Evolutionary conservation across 2,888 invertebrate genomes (phyloP).

Genomic region (Xanthorhoe designata): DNA sequence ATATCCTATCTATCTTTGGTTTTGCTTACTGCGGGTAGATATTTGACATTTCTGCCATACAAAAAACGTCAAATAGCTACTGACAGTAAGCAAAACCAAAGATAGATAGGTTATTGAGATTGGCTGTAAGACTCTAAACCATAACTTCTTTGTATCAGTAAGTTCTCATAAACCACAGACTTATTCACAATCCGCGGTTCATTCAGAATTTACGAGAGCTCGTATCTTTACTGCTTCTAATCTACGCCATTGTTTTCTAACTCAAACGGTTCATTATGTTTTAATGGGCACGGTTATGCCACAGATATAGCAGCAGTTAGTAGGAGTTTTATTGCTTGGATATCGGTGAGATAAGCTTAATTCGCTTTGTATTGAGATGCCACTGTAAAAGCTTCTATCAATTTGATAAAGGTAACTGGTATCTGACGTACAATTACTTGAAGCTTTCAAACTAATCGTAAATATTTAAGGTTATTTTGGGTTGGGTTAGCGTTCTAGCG

Average conservation of each 20-base stretch:
- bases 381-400: constrained; percentile 2
- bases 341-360: constrained; percentile 30
- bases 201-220: constrained; percentile 23
- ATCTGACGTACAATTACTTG: neutral
- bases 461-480: neutral
- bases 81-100: no score
- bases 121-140: neutral
- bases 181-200: constrained; percentile 19
- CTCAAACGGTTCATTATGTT: constrained; percentile 34
- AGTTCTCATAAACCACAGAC: constrained; percentile 8
- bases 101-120: no score
- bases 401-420: neutral
- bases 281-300: constrained; percentile 34
- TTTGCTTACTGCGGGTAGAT: no score
- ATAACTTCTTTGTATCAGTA: constrained; percentile 11
- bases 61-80: no score
- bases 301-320: constrained; percentile 3
- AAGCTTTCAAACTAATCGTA: neutral
- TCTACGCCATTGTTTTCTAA: constrained; percentile 37
- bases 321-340: constrained; percentile 8
- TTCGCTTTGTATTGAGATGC: constrained; percentile 22
- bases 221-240: constrained; percentile 32
- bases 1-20: no score
- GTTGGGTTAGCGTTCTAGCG: no score
- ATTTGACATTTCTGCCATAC: no score